Conservation (phyloP, 1,140 invertebrate species). For the Pogonomyrmex barbatus region DNA sequence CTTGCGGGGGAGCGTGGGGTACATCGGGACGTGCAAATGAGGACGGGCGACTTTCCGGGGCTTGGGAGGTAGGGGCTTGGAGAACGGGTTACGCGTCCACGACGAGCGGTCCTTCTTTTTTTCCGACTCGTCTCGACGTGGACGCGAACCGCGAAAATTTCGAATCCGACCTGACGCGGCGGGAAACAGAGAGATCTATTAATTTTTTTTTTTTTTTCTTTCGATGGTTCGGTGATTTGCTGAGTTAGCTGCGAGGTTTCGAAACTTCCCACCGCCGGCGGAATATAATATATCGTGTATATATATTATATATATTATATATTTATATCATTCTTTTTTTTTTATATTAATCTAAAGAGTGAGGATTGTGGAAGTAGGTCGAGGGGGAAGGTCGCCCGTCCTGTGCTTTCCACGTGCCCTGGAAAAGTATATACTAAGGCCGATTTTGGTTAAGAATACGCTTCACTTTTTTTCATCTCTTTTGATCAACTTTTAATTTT, state of each 20-base stretch:
- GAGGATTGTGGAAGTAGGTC: slow-evolving; percentile 56
- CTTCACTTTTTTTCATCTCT: slow-evolving; percentile 78
- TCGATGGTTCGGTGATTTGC: slow-evolving; percentile 73
- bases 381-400: slow-evolving; percentile 67
- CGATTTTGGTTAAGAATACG: slow-evolving; percentile 85
- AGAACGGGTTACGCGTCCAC: slow-evolving; percentile 70
- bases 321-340: slow-evolving; percentile 73
- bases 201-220: slow-evolving; percentile 55
- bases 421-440: slow-evolving; percentile 85
- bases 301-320: slow-evolving; percentile 68
- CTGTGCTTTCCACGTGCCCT: slow-evolving; percentile 60
- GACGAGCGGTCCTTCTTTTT: slow-evolving; percentile 1
- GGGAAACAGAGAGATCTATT: slow-evolving; percentile 71
- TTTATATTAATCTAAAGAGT: slow-evolving; percentile 75
- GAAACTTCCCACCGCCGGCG: slow-evolving; percentile 75
- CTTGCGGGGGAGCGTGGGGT: slow-evolving; percentile 70
- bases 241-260: slow-evolving; percentile 78
- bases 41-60: slow-evolving; percentile 67
- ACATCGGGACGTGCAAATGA: slow-evolving; percentile 65
- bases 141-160: slow-evolving; percentile 73
- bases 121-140: slow-evolving; percentile 50
- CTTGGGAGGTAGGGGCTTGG: slow-evolving; percentile 58
- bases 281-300: slow-evolving; percentile 72
- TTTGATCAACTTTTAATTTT: slow-evolving; percentile 85
- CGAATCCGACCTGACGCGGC: slow-evolving; percentile 74